Evolutionary conservation across 1,140 invertebrate genomes (phyloP).

Genomic region (Lasioglossum albipes): DNA sequence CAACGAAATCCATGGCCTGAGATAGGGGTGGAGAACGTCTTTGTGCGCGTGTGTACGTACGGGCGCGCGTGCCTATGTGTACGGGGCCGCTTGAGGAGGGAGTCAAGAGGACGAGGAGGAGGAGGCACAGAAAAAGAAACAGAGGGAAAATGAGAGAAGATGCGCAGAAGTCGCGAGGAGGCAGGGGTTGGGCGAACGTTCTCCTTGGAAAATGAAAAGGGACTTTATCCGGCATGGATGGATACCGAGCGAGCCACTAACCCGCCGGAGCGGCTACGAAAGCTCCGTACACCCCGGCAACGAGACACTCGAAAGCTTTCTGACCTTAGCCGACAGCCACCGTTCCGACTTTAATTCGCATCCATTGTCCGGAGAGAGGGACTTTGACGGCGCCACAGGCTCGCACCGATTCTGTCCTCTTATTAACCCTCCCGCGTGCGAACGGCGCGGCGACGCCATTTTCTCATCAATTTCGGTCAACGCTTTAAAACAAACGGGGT

Average conservation of each 20-base stretch:
- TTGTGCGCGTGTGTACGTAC: slow-evolving; percentile 3
- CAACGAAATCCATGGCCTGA: slow-evolving; percentile 40
- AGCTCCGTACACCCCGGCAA: slow-evolving; percentile 22
- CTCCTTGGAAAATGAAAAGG: slow-evolving; percentile 64
- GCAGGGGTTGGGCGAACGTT: slow-evolving; percentile 55
- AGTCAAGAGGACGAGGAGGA: slow-evolving; percentile 7
- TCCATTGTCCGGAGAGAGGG: slow-evolving; percentile 44
- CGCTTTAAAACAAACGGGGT: too few relatives aligned
- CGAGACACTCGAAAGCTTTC: slow-evolving; percentile 55
- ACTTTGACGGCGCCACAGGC: slow-evolving; percentile 8
- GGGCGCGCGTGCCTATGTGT: neutral
- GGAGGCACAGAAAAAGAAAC: slow-evolving; percentile 14
- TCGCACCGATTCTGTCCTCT: slow-evolving; percentile 5
- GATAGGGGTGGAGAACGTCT: neutral
- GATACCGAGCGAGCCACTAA: slow-evolving; percentile 57
- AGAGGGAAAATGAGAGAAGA: slow-evolving; percentile 34
- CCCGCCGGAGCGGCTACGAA: slow-evolving; percentile 8
- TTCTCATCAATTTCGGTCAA: neutral
- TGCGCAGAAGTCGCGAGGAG: slow-evolving; percentile 20
- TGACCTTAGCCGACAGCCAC: slow-evolving; percentile 40
- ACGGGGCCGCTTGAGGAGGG: neutral
- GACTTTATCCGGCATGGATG: slow-evolving; percentile 62
- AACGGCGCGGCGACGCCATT: neutral
- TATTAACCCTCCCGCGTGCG: slow-evolving; percentile 35
- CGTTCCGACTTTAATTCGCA: slow-evolving; percentile 54